Base-by-base conservation (phyloP, 2,113 vertebrate species). In the Meleagris gallopavo region DNA sequence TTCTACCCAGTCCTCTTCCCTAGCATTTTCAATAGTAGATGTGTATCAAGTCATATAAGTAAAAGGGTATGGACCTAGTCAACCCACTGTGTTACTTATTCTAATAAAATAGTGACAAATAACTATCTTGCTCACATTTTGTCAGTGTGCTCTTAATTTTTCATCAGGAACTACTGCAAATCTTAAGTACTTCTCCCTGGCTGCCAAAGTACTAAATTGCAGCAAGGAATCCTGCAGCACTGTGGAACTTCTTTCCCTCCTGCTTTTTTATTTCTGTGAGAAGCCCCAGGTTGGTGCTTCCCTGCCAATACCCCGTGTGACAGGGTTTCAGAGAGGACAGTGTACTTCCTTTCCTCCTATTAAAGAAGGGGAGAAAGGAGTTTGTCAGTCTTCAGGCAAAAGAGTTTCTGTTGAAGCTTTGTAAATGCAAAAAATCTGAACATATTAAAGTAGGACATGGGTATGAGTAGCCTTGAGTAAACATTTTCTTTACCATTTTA, bases 321-420 rank as follows among this genome's bases (percentile, higher is more conserved):
- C 15, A 3, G 18, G 29, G 48, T 38, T 64, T 69, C 43, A 24
- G 27, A 48, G 40, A 22, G n/a, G 34, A 34, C 3, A 4, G 29
- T 9, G 29, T 41, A 60, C 29, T 78, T 61, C 40, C 66, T 73
- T 25, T 52, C 24, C 24, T 25, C 24, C 6, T 5, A 0, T 27
- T 24, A 73, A 72, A 4, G 2, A 65, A 65, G 12, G 10, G 19
- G 24, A n/a, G 48, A 61, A 70, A 36, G 6, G 41, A 81, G 40
- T 34, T 38, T 41, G 36, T 13, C 15, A 16, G 62, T 3, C 0
- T 34, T 75, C 29, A 48, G 13, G 34, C 2, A 0, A 24, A 40
- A 48, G 13, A 41, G 34, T 50, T 89, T 36, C 41, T 27, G 36
- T 41, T 50, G 58, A 18, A 83, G 32, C 21, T 29, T 15, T 64